A percentile compares a stretch with the other conserved stretches of the same genome.
Conservation (phyloP, 2,888 invertebrate genomes). For the Leptinotarsa juncta region DNA sequence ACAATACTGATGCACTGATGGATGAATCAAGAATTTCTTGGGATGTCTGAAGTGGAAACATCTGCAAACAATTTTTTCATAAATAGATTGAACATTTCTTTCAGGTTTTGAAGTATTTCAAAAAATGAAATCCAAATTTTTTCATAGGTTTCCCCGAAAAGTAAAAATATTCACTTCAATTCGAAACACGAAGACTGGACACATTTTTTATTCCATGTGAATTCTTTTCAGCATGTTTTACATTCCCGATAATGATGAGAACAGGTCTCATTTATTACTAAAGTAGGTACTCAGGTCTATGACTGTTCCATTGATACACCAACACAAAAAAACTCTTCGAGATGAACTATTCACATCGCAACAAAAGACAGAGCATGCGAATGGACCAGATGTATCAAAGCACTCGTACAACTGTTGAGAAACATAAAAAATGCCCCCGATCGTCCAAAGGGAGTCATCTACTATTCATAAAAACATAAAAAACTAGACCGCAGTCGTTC, state of each 20-base stretch:
- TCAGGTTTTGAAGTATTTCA: no score
- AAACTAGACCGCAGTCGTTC: slow-evolving; percentile 46
- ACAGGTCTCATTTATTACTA: background rate
- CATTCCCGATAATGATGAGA: background rate
- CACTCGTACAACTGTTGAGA: slow-evolving; percentile 59
- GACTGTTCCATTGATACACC: background rate
- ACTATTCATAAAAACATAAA: slow-evolving; percentile 55
- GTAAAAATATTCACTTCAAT: background rate
- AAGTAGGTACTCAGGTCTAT: background rate
- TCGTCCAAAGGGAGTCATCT: slow-evolving; percentile 51
- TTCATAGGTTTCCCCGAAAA: background rate
- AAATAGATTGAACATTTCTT: no score
- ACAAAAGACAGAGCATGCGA: slow-evolving; percentile 36
- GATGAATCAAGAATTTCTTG: no score
- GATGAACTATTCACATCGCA: background rate
- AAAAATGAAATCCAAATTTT: no score
- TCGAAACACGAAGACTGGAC: background rate
- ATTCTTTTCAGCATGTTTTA: background rate
- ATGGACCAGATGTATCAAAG: slow-evolving; percentile 48
- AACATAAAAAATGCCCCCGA: slow-evolving; percentile 54
- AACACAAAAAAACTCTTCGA: background rate
- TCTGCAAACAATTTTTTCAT: no score
- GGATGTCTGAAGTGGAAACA: no score
- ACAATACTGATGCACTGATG: no score
- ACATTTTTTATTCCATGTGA: background rate